A percentile compares a stretch with the other conserved stretches of the same genome.
Conservation (phyloP, 30 jellyfish, hydroid and myxozoan genomes). For the Hydra vulgaris region DNA sequence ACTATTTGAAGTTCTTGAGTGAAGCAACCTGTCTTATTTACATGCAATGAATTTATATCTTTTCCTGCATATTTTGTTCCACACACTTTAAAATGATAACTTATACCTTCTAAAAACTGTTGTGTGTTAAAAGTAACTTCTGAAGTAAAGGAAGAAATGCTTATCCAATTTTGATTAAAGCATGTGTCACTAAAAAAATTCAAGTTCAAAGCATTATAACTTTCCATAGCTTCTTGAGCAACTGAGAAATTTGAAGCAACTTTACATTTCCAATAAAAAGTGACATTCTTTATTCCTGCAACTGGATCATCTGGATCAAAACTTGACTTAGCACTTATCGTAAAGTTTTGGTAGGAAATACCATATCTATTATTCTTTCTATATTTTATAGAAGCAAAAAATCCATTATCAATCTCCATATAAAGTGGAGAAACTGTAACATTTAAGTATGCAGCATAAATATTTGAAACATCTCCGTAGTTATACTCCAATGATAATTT, state of each 20-base stretch:
- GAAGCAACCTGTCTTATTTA: neutral
- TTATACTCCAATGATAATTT: neutral
- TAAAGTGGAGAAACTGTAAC: conserved; percentile 36
- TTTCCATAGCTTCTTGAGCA: neutral
- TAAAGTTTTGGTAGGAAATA: conserved; percentile 7
- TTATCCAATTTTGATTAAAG: neutral
- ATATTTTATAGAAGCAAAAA: conserved; percentile 30
- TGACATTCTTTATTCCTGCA: neutral
- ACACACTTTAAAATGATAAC: conserved; percentile 9
- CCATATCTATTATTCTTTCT: conserved; percentile 19
- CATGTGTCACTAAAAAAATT: neutral
- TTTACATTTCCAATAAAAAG: conserved; percentile 49
- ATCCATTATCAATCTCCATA: conserved; percentile 56
- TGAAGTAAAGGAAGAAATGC: neutral
- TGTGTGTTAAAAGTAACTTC: conserved; percentile 5
- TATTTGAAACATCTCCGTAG: conserved; percentile 4
- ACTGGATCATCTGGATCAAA: conserved; percentile 49
- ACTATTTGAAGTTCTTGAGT: neutral
- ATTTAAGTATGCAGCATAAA: conserved; percentile 33
- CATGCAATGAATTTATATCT: too few species aligned
- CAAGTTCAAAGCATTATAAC: neutral
- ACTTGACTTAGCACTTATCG: conserved; percentile 43
- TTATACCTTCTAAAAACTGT: conserved; percentile 19
- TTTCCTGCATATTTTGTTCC: neutral
- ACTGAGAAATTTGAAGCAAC: neutral